These are phyloP conservation scores for Valencia hispanica DNA, from an alignment of 2,797 vertebrate genomes.

Conservation along the genomic window DNA sequence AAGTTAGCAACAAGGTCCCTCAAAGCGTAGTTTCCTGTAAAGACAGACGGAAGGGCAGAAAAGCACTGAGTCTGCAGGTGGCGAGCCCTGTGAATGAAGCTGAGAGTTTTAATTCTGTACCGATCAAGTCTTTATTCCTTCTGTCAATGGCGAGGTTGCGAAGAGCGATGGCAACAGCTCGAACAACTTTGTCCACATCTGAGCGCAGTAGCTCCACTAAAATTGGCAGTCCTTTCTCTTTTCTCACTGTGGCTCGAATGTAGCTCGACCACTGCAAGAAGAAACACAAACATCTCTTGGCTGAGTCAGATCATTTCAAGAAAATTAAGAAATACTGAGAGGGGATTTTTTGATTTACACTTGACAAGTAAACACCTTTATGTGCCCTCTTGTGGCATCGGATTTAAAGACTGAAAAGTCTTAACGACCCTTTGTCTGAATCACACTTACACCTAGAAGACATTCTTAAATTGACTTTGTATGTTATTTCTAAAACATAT, in stretches of 20 bases:
- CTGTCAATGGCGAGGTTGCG: slow-evolving; percentile 96
- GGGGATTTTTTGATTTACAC: too few relatives aligned
- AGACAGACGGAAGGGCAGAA: neutral
- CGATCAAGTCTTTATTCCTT: slow-evolving; percentile 97
- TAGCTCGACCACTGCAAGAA: slow-evolving; percentile 92
- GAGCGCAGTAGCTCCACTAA: slow-evolving; percentile 96
- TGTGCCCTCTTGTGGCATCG: neutral
- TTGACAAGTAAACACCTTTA: neutral
- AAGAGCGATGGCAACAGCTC: slow-evolving; percentile 94
- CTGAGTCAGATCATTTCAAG: neutral
- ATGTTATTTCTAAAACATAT: slow-evolving; percentile 42
- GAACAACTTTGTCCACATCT: slow-evolving; percentile 95
- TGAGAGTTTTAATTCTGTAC: slow-evolving; percentile 65
- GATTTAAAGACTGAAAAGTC: neutral
- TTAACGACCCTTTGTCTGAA: neutral
- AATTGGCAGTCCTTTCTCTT: slow-evolving; percentile 94
- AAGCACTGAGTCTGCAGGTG: neutral
- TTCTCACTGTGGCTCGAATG: slow-evolving; percentile 94
- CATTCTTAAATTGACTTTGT: slow-evolving; percentile 33
- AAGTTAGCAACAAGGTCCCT: slow-evolving; percentile 93
- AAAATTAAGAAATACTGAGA: neutral
- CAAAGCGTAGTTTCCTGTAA: slow-evolving; percentile 92
- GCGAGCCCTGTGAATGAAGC: neutral
- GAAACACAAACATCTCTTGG: neutral
- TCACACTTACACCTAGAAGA: neutral